Conservation (phyloP, 2,113 vertebrate genomes). For the Dryoscopus gambensis region DNA sequence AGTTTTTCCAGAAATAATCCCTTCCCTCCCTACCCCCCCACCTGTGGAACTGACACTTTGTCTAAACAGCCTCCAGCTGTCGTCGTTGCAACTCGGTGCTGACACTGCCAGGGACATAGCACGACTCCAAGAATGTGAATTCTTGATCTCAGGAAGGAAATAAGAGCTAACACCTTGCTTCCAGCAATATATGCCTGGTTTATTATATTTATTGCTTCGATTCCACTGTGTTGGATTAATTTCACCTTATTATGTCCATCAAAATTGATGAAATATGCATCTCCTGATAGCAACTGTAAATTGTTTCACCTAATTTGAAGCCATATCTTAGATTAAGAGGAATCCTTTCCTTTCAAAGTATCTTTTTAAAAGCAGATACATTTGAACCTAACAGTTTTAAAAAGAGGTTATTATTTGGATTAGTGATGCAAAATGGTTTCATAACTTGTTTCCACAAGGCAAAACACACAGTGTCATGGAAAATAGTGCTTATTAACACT, state of each 20-base stretch:
- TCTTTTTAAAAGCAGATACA: not conserved
- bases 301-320: not conserved
- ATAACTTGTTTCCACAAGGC: not conserved
- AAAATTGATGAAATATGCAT: not conserved
- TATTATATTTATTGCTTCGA: not conserved
- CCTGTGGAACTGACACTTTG: not conserved
- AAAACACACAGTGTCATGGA: constrained; percentile 24
- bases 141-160: not conserved
- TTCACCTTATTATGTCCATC: not conserved
- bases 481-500: constrained; percentile 3
- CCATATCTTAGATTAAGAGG: not conserved
- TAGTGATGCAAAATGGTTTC: constrained; percentile 2
- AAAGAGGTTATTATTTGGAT: not conserved
- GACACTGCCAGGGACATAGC: not conserved
- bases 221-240: not conserved
- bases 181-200: not conserved
- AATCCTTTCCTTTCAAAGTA: not conserved
- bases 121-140: not conserved
- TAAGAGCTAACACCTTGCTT: not conserved
- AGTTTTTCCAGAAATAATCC: not conserved
- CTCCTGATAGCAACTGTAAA: not conserved
- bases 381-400: not conserved
- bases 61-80: not conserved
- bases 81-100: fast-evolving
- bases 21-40: too few species aligned